Conservation (phyloP, 2,888 invertebrate genomes). For the Panorpa germanica region DNA sequence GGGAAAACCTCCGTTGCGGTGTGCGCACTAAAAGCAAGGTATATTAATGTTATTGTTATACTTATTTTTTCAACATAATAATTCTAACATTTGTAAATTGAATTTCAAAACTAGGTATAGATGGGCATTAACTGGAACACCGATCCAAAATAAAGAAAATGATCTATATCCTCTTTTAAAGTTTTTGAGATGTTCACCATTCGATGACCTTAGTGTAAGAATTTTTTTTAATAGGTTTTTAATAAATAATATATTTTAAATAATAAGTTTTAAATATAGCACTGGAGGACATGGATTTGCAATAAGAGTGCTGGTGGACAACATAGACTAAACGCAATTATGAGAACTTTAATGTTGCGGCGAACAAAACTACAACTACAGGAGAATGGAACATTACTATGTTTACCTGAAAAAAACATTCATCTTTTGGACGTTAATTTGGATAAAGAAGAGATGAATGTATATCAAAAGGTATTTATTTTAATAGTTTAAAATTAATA, state of each 20-base stretch:
- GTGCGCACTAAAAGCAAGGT: conserved; percentile 34
- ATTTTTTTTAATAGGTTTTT: conserved; percentile 1
- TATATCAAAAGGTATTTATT: conserved; percentile 51
- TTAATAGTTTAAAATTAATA: conserved; percentile 15
- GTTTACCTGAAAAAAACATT: conserved; percentile 38
- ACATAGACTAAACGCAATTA: conserved; percentile 64
- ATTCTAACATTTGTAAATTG: no score
- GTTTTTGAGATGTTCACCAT: conserved; percentile 72
- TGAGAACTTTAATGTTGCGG: conserved; percentile 69
- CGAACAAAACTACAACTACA: conserved; percentile 72
- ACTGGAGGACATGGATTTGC: conserved; percentile 89
- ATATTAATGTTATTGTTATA: no score
- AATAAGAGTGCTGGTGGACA: conserved; percentile 61
- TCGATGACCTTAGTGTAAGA: conserved; percentile 57
- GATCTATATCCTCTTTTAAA: conserved; percentile 66
- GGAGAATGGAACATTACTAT: conserved; percentile 34
- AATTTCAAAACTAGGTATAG: no score
- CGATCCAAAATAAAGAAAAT: conserved; percentile 83
- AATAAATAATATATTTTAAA: conserved; percentile 4
- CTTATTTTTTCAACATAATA: no score
- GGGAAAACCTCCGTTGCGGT: conserved; percentile 52
- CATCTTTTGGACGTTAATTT: conserved; percentile 40
- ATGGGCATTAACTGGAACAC: conserved; percentile 87
- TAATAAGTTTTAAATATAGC: conserved; percentile 24
- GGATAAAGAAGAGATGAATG: conserved; percentile 45